phyloP scores from a whole-genome alignment of 2,797 vertebrate genomes.

The Anguilla anguilla region DNA sequence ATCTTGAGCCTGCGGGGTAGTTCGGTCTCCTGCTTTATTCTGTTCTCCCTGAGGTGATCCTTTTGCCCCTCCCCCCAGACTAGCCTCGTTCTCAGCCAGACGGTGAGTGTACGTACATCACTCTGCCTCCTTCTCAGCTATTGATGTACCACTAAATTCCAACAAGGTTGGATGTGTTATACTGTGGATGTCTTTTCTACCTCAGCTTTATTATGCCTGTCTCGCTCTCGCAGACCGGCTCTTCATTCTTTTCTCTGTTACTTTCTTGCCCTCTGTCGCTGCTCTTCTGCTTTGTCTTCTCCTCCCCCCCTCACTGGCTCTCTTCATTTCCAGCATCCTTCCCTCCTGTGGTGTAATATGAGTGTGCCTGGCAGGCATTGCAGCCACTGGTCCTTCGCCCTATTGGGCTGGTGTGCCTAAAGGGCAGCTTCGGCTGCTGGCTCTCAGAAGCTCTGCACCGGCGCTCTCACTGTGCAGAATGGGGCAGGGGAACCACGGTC shows the following conservation, averaged over 20 bases:
- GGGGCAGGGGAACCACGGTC: constrained; percentile 58
- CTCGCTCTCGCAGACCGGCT: constrained; percentile 43
- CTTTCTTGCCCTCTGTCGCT: not conserved
- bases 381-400: constrained; percentile 57
- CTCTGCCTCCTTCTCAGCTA: not conserved
- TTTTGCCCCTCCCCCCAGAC: not conserved
- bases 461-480: constrained; percentile 68
- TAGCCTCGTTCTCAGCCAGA: not conserved
- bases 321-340: not conserved
- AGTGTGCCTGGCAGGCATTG: not conserved
- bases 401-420: constrained; percentile 71
- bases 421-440: constrained; percentile 43
- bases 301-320: not conserved
- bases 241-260: not conserved
- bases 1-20: not conserved
- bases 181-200: not conserved
- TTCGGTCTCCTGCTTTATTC: not conserved
- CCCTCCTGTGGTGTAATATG: constrained; percentile 31
- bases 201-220: constrained; percentile 51
- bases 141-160: not conserved
- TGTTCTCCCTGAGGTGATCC: not conserved
- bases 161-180: not conserved
- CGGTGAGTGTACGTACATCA: not conserved
- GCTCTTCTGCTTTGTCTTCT: not conserved
- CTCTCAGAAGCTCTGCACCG: constrained; percentile 73